phyloP scores from a whole-genome alignment of 2,888 invertebrate genomes.

The Agapetus fuscipes region DNA sequence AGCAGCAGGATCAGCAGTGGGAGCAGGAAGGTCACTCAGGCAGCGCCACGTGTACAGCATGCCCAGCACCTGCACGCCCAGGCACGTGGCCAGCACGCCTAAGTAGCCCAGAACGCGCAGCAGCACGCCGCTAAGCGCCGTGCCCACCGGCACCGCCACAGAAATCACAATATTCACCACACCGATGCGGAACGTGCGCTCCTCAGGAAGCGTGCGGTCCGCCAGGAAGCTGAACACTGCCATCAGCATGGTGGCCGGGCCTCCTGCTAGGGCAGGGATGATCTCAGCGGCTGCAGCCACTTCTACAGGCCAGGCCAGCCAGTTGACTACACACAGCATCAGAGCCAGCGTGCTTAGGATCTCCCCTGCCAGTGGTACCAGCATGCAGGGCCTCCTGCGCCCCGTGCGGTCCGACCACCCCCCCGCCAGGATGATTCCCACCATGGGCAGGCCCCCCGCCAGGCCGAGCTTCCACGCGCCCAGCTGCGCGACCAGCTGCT shows the following conservation, averaged over 20 bases:
- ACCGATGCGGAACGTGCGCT: conserved; percentile 52
- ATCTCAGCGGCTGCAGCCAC: conserved; percentile 43
- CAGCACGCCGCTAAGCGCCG: conserved; percentile 43
- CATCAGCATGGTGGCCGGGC: conserved; percentile 46
- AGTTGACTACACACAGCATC: conserved; percentile 43
- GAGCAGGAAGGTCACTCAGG: not conserved
- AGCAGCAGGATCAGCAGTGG: not conserved
- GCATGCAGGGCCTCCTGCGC: conserved; percentile 46
- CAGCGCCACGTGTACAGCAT: not conserved
- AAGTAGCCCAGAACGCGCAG: conserved; percentile 38
- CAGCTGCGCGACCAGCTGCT: conserved; percentile 45
- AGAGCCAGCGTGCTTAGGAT: conserved; percentile 39
- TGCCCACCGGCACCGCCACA: conserved; percentile 40
- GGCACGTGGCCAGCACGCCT: conserved; percentile 33
- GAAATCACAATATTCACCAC: conserved; percentile 45
- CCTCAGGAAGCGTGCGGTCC: conserved; percentile 47
- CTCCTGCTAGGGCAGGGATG: conserved; percentile 43
- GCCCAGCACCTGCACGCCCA: not conserved
- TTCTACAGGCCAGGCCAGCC: conserved; percentile 44
- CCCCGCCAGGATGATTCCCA: conserved; percentile 47
- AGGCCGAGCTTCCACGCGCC: conserved; percentile 46
- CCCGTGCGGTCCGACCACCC: conserved; percentile 52
- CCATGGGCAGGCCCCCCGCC: conserved; percentile 43
- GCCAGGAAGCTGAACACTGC: conserved; percentile 52
- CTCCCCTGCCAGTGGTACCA: conserved; percentile 47